Percentiles rank a stretch among this genome's conserved stretches.
Evolutionary conservation across 1,140 invertebrate species (phyloP).

Genomic region (Trypoxylus dichotomus): DNA sequence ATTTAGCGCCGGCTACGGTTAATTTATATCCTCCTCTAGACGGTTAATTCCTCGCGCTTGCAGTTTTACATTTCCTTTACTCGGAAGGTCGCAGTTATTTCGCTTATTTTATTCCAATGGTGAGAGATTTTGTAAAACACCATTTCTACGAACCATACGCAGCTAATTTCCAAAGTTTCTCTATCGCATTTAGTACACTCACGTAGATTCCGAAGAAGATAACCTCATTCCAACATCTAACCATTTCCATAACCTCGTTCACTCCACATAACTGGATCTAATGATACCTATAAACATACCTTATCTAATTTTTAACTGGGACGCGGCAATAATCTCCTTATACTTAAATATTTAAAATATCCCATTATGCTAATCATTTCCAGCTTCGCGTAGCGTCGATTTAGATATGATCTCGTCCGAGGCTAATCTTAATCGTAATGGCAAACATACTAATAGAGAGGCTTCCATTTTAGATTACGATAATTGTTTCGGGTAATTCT

Average conservation of each 20-base stretch:
- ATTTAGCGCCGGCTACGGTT: constrained; percentile 1
- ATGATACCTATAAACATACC: not conserved
- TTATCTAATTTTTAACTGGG: not conserved
- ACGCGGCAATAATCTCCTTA: not conserved
- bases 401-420: not conserved
- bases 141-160: too few species aligned
- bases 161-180: too few species aligned
- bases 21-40: not conserved
- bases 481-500: not conserved
- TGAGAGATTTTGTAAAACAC: too few species aligned
- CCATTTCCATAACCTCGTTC: not conserved
- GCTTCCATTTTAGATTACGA: not conserved
- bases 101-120: too few species aligned
- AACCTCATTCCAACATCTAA: not conserved
- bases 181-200: too few species aligned
- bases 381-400: not conserved
- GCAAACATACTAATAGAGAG: not conserved
- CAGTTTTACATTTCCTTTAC: not conserved
- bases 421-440: not conserved
- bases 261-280: not conserved
- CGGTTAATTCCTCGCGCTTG: not conserved
- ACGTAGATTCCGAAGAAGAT: too few species aligned
- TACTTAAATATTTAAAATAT: constrained; percentile 5
- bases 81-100: not conserved
- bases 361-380: not conserved